Percentiles rank a stretch among this genome's conserved stretches.
Evolutionary conservation across 37 sponge, comb jelly and placozoan genomes (phyloP).

Genomic region (Eunapius fragilis): DNA sequence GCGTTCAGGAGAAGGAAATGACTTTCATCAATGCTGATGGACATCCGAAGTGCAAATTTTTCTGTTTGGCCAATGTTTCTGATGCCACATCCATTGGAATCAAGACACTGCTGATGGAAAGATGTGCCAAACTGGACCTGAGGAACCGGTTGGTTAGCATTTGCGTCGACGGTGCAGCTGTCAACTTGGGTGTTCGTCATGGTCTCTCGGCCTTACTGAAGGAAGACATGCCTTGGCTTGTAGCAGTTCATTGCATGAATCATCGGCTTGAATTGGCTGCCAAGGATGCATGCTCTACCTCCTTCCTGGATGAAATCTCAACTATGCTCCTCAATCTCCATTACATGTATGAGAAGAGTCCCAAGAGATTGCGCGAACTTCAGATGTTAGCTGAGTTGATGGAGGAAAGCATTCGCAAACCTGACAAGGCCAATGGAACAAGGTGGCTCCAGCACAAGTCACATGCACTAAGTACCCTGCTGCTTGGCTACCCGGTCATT

Average conservation of each 20-base stretch:
- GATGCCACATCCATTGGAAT: slow-evolving; percentile 25
- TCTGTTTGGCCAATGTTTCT: slow-evolving; percentile 23
- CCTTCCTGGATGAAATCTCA: slow-evolving; percentile 35
- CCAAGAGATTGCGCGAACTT: slow-evolving; percentile 20
- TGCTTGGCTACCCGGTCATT: slow-evolving; percentile 35
- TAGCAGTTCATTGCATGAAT: not conserved
- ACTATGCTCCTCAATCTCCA: slow-evolving; percentile 31
- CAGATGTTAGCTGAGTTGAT: slow-evolving; percentile 9
- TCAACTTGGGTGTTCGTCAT: slow-evolving; percentile 40
- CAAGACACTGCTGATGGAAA: not conserved
- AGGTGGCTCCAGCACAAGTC: slow-evolving; percentile 41
- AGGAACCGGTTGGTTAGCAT: slow-evolving; percentile 31
- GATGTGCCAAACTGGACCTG: slow-evolving; percentile 17
- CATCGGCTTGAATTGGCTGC: not conserved
- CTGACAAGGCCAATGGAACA: slow-evolving; percentile 42
- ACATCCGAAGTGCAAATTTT: slow-evolving; percentile 24
- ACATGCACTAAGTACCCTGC: slow-evolving; percentile 29
- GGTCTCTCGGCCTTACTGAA: slow-evolving; percentile 31
- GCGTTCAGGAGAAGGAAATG: slow-evolving; percentile 31
- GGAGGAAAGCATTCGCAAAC: slow-evolving; percentile 29
- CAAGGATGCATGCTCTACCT: slow-evolving; percentile 15
- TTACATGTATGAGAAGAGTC: slow-evolving; percentile 35
- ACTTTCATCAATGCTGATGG: slow-evolving; percentile 25
- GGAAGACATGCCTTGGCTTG: slow-evolving; percentile 33
- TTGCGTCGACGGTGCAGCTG: slow-evolving; percentile 52